phyloP scores from a whole-genome alignment of 37 sponge, comb jelly and placozoan genomes.

The Ianthella basta region DNA sequence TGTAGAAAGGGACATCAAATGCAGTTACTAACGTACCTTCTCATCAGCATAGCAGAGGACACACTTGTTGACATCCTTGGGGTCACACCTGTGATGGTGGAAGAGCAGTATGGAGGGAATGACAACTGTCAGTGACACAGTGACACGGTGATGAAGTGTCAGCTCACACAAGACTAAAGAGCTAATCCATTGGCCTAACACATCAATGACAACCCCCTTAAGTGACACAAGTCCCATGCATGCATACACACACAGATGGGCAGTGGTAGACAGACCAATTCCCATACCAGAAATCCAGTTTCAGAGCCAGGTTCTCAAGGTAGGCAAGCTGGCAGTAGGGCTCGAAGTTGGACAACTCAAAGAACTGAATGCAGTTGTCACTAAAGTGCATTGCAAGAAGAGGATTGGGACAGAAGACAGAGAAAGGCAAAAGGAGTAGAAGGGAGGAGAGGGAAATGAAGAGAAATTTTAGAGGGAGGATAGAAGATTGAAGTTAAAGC shows the following conservation, averaged over 20 bases:
- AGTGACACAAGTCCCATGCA: not conserved
- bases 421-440: not conserved
- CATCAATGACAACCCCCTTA: no score
- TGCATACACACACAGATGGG: conserved; percentile 52
- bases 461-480: not conserved
- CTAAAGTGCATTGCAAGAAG: no score
- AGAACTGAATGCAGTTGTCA: conserved; percentile 90
- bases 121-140: no score
- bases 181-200: no score
- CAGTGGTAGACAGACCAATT: conserved; percentile 1
- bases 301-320: conserved; percentile 82
- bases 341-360: conserved; percentile 90
- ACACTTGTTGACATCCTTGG: conserved; percentile 15
- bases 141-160: no score
- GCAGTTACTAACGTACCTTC: no score
- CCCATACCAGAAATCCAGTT: conserved; percentile 77
- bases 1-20: no score
- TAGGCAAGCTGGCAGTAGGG: conserved; percentile 92
- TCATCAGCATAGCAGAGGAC: conserved; percentile 21
- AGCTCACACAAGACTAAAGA: no score
- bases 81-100: not conserved
- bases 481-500: not conserved
- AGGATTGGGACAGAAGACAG: not conserved
- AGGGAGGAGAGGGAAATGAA: not conserved
- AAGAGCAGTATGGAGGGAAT: no score